phyloP scores from a whole-genome alignment of 2,113 vertebrate genomes.

The Grammomys dolichurus region DNA sequence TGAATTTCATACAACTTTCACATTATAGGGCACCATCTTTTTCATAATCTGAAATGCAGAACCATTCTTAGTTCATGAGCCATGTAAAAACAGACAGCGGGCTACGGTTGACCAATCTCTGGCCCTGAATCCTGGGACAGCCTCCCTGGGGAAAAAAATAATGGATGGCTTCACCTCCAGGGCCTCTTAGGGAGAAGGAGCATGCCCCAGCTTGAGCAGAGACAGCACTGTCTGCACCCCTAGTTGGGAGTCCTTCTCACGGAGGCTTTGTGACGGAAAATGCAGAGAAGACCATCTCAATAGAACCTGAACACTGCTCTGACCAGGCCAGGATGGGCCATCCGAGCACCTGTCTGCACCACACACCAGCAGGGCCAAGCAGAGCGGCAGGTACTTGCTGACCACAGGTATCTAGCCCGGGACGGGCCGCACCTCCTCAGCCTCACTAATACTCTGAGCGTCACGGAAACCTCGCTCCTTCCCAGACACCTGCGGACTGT shows the following conservation, averaged over 20 bases:
- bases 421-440: neutral
- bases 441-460: neutral
- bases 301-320: neutral
- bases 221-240: neutral
- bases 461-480: neutral
- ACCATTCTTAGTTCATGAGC: neutral
- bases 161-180: constrained; percentile 10
- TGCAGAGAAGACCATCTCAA: neutral
- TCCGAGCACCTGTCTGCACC: neutral
- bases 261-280: neutral
- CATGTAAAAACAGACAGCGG: constrained; percentile 19
- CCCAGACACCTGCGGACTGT: neutral
- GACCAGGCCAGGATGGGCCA: neutral
- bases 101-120: constrained; percentile 38
- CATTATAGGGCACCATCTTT: neutral
- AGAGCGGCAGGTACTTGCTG: neutral
- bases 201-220: neutral
- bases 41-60: constrained; percentile 48
- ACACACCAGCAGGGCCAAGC: constrained; percentile 9
- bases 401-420: neutral
- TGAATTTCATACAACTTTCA: constrained; percentile 55
- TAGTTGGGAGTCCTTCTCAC: neutral
- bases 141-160: neutral
- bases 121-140: constrained; percentile 24
- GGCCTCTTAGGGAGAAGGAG: neutral